These are phyloP conservation scores for Urocitellus parryii DNA, from an alignment of 2,113 vertebrate genomes.

Conservation along the genomic window DNA sequence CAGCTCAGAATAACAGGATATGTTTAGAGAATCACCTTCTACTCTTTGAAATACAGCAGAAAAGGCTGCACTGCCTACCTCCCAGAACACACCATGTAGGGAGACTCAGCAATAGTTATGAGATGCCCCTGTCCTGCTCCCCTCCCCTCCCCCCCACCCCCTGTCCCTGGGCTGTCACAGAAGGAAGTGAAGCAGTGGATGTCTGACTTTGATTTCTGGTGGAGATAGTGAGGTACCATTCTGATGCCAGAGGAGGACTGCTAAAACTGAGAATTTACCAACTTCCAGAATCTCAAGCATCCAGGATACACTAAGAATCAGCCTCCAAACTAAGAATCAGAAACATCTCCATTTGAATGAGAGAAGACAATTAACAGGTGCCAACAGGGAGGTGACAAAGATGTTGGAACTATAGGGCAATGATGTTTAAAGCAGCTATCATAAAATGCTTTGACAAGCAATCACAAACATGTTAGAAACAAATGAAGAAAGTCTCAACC, in stretches of 20 bases:
- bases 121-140: background rate
- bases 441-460: background rate
- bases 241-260: background rate
- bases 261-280: background rate
- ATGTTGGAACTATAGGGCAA: background rate
- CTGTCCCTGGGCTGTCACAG: background rate
- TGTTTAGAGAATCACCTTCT: background rate
- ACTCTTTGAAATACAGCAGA: background rate
- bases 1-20: background rate
- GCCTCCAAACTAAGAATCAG: background rate
- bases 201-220: background rate
- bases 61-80: no score
- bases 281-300: background rate
- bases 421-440: background rate
- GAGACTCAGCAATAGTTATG: background rate
- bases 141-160: no score
- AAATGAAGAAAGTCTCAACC: background rate
- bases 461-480: background rate
- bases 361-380: background rate
- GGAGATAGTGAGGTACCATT: background rate
- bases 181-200: no score
- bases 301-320: background rate
- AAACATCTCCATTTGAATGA: background rate
- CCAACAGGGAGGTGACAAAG: background rate
- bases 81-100: background rate